phyloP scores from a whole-genome alignment of 23 tunicate species.

The Phallusia fumigata region DNA sequence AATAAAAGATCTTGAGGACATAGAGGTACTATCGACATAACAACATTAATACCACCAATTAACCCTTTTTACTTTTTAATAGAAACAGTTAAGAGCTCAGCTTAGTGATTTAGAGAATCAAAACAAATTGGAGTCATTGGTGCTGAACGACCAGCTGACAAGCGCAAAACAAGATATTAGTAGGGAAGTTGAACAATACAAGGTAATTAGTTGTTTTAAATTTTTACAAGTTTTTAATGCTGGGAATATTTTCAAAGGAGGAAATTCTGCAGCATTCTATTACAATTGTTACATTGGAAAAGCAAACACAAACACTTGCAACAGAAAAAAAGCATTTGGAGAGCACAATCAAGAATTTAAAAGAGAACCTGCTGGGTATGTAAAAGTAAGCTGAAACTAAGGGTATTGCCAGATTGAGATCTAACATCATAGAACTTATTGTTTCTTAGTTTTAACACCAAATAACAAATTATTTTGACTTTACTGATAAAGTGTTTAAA shows the following conservation, averaged over 20 bases:
- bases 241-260: conserved; percentile 24
- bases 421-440: no score
- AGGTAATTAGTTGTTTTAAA: conserved; percentile 21
- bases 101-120: conserved; percentile 19
- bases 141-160: conserved; percentile 9
- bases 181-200: conserved; percentile 67
- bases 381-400: no score
- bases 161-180: conserved; percentile 25
- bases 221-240: neutral
- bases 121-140: conserved; percentile 10
- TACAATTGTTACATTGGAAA: conserved; percentile 86
- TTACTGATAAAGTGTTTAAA: no score
- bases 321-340: conserved; percentile 31
- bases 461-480: no score
- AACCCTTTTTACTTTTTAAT: neutral
- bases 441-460: no score
- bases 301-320: conserved; percentile 39
- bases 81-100: conserved; percentile 30
- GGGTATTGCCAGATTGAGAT: no score
- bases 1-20: conserved; percentile 46
- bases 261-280: conserved; percentile 85
- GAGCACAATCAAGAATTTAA: conserved; percentile 25
- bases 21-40: conserved; percentile 23
- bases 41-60: no score
- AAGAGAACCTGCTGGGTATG: conserved; percentile 7